Conservation (phyloP, 2,113 vertebrate species). For the Nymphicus hollandicus region DNA sequence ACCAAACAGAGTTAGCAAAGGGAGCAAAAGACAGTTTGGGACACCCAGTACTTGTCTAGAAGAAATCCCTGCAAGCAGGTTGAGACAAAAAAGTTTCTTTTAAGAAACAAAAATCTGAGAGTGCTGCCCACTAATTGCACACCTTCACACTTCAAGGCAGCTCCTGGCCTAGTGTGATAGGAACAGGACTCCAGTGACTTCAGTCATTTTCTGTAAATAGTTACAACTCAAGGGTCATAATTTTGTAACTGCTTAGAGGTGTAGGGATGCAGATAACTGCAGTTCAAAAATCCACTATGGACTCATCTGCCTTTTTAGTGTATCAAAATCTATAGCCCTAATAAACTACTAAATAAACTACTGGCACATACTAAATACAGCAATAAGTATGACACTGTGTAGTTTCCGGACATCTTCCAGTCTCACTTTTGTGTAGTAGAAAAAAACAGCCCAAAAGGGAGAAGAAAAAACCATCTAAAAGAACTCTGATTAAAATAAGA, state of each 20-base stretch:
- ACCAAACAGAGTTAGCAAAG: neutral
- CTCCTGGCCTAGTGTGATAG: neutral
- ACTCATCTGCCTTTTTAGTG: neutral
- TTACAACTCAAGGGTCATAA: neutral
- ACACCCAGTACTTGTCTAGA: neutral
- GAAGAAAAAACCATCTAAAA: neutral
- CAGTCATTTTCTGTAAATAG: neutral
- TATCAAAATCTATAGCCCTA: neutral
- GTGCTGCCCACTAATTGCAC: neutral
- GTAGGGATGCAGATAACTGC: neutral
- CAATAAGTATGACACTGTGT: neutral
- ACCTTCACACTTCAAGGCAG: neutral
- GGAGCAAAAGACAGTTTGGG: neutral
- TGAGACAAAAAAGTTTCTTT: neutral
- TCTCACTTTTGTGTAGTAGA: neutral
- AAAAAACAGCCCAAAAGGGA: neutral
- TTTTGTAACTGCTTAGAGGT: neutral
- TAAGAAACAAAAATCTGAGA: neutral
- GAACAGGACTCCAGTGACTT: neutral
- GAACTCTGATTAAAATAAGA: neutral
- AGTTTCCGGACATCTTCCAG: neutral
- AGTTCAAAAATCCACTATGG: neutral
- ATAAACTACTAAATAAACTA: neutral
- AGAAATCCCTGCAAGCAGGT: neutral
- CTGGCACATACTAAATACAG: neutral